Percentiles rank a stretch among this genome's conserved stretches.
Evolutionary conservation across 2,888 invertebrate genomes (phyloP).

Genomic region (Micoletzkya japonica): DNA sequence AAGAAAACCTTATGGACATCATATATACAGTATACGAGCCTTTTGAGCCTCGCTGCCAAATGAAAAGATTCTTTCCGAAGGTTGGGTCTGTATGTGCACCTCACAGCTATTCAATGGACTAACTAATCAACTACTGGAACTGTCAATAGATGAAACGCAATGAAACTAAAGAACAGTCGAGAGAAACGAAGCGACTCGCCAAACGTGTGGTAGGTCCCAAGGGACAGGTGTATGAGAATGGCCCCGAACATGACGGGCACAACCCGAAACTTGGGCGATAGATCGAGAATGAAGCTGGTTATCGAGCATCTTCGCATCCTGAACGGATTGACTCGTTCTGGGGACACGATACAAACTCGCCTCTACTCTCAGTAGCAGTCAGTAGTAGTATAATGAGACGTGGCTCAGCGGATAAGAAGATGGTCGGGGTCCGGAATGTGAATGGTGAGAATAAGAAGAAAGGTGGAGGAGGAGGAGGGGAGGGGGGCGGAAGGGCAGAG

Average conservation of each 20-base stretch:
- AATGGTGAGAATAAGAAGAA: slow-evolving; percentile 9
- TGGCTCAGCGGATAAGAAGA: slow-evolving; percentile 18
- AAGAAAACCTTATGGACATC: no score
- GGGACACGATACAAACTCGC: no score
- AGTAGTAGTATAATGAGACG: slow-evolving; percentile 12
- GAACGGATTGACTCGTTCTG: not conserved
- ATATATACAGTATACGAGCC: no score
- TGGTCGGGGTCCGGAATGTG: slow-evolving; percentile 14
- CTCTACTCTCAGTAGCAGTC: no score
- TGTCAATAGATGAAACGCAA: no score
- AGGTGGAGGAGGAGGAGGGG: not conserved
- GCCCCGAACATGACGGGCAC: slow-evolving; percentile 58
- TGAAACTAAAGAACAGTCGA: no score
- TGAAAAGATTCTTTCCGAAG: no score
- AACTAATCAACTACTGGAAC: no score
- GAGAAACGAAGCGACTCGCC: slow-evolving; percentile 32
- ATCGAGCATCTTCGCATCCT: slow-evolving; percentile 28
- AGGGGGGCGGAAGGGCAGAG: not conserved
- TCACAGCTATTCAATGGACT: no score
- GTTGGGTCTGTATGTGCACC: no score
- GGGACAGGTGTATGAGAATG: slow-evolving; percentile 60
- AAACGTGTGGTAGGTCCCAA: slow-evolving; percentile 63
- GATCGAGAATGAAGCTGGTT: slow-evolving; percentile 37
- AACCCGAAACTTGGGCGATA: slow-evolving; percentile 40
- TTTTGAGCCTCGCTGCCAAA: no score